Base-by-base conservation (phyloP, 2,113 vertebrate genomes). In the Phycodurus eques region DNA sequence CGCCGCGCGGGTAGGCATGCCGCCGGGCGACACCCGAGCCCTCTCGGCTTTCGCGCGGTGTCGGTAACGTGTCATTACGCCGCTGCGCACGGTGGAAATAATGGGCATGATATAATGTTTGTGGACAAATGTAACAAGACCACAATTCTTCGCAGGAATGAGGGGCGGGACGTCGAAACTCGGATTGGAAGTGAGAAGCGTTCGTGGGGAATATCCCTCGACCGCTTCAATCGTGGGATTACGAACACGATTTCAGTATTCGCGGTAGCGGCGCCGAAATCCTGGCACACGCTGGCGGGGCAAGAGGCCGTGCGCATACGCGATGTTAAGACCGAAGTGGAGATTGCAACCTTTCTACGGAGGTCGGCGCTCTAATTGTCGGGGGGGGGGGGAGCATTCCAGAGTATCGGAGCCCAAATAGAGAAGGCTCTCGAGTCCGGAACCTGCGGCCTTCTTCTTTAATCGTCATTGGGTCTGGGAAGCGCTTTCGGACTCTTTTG, bases 21-120 rank as follows among this genome's bases (percentile, higher is more conserved):
- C 20, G 74, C 72, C 77, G 35, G 7, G 11, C 11, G 70, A 83
- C 72, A 77, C 73, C 70, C 1, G 70, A 86, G 70, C 35, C 73
- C 64, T 10, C 51, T 44, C 2, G 1, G 0, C 59, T 42, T 73
- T 39, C 53, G 0, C 43, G 14, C 4, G 22, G 3, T 42, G 47
- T 65, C 43, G 3, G 35, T 59, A 73, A 27, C 19, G 0, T 42
- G 0, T 80, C 39, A 84, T 82, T 76, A 87, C 15, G 47, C 0
- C 27, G 74, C 59, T 66, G 62, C 20, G 73, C 72, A 44, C 0
- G 9, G 1, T 4, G 0, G 56, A 33, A 60, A 27, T 73, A 20
- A 79, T 71, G 27, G 12, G 19, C 22, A 1, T 0, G 7, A 13
- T 8, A 53, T 67, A 20, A 17, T 42, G 65, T 8, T 59, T 44